Evolutionary conservation across 2,797 vertebrate species (phyloP).

Genomic region (Rhadinocentrus ornatus): DNA sequence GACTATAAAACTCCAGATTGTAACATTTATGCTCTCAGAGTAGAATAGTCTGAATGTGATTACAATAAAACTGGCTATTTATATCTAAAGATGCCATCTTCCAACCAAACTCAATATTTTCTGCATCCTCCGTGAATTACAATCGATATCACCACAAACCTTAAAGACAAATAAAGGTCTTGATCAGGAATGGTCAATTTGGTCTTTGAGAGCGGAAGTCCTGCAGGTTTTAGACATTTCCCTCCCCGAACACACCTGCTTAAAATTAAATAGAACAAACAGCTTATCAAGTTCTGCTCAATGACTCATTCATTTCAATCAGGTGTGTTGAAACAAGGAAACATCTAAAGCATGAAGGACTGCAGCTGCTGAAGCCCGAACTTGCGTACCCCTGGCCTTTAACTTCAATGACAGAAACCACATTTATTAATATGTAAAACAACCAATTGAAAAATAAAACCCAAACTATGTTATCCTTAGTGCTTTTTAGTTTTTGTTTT

Average conservation of each 20-base stretch:
- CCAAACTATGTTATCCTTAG: no score
- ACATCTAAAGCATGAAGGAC: no score
- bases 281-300: no score
- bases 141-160: not conserved
- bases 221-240: not conserved
- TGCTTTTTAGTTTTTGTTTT: not conserved
- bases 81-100: not conserved
- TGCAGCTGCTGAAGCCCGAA: no score
- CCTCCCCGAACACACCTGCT: not conserved
- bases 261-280: not conserved
- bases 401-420: not conserved
- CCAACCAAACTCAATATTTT: not conserved
- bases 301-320: no score
- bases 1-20: not conserved
- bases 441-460: no score
- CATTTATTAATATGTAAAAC: no score
- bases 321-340: no score
- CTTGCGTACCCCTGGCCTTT: no score
- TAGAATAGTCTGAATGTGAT: not conserved
- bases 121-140: not conserved
- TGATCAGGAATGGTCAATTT: no score
- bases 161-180: not conserved
- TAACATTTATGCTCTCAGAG: not conserved
- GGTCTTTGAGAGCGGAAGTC: not conserved
- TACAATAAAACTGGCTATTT: no score